A percentile compares a stretch with the other conserved stretches of the same genome.
These are phyloP conservation scores for Hecatera dysodea DNA, from an alignment of 2,888 invertebrate genomes.

Conservation along the genomic window DNA sequence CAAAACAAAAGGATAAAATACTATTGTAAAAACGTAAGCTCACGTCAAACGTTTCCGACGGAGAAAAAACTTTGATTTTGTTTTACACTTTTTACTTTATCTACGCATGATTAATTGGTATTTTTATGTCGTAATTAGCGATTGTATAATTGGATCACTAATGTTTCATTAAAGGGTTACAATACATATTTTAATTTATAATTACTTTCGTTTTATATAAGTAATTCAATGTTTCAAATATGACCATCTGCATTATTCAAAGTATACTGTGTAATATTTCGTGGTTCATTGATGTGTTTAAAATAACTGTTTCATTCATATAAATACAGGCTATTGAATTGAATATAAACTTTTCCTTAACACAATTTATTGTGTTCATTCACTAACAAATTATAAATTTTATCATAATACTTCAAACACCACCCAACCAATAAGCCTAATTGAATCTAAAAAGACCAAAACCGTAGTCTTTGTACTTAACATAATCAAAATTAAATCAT, in stretches of 20 bases:
- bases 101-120: not conserved
- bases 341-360: not conserved
- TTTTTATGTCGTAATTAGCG: not conserved
- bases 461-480: slow-evolving; percentile 35
- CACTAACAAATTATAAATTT: slow-evolving; percentile 15
- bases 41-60: slow-evolving; percentile 27
- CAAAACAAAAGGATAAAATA: not conserved
- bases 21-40: not conserved
- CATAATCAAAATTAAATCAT: slow-evolving; percentile 53
- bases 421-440: slow-evolving; percentile 1
- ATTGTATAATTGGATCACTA: not conserved
- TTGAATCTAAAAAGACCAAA: slow-evolving; percentile 15
- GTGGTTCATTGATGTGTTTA: not conserved
- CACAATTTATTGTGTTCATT: slow-evolving; percentile 13
- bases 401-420: slow-evolving; percentile 24
- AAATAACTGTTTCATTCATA: slow-evolving; percentile 1
- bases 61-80: not conserved
- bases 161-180: not conserved
- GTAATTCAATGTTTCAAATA: not conserved
- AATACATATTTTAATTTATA: not conserved
- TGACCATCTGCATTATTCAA: not conserved
- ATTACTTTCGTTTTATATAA: not conserved
- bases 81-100: not conserved
- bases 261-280: not conserved
- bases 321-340: slow-evolving; percentile 1